Base-by-base conservation (phyloP, 2,888 invertebrate species). In the Tribolium freemani region DNA sequence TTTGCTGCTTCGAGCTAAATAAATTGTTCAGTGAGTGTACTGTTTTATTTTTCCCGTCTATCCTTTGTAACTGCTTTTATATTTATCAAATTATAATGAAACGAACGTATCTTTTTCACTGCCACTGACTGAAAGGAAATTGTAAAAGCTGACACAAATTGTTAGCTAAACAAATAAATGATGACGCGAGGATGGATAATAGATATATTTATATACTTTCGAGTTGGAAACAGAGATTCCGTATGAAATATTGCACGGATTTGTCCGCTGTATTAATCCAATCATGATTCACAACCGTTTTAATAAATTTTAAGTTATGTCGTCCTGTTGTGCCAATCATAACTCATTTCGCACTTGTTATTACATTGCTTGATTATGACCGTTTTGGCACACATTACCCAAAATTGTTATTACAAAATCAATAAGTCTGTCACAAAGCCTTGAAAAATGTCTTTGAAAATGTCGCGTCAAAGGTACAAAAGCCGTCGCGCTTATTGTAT, bases 161-260 rank as follows among this genome's bases (percentile, higher is more conserved):
- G 53, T 54, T 26, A 3, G 5, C n/a, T 54, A 26, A 10, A 54
- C 53, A 54, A 54, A 26, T 21, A 54, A 26, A 54, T 54, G 20
- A 54, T 54, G 53, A 54, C 21, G 21, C 26, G 21, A 2, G 26
- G 53, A 26, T 51, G 20, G 13, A 51, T 51, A 51, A 51, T 9
- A 20, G n/a, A 54, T 26, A 26, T 54, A 9, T 26, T 8, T 54
- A 26, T 6, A 53, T 54, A 20, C 20, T 16, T 10, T 10, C n/a
- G 9, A 38, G 38, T 38, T 38, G 8, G 38, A 38, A 38, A 38
- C 8, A 38, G 38, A 38, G 38, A 38, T 26, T 21, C 20, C 3
- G 21, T 54, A 26, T 54, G 53, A 26, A 54, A 54, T 54, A 26
- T 54, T 26, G 30, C 21, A n/a, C n/a, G 53, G 53, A 54, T 54